Evolutionary conservation across 2,888 invertebrate genomes (phyloP).

Genomic region (Pammene aurita): DNA sequence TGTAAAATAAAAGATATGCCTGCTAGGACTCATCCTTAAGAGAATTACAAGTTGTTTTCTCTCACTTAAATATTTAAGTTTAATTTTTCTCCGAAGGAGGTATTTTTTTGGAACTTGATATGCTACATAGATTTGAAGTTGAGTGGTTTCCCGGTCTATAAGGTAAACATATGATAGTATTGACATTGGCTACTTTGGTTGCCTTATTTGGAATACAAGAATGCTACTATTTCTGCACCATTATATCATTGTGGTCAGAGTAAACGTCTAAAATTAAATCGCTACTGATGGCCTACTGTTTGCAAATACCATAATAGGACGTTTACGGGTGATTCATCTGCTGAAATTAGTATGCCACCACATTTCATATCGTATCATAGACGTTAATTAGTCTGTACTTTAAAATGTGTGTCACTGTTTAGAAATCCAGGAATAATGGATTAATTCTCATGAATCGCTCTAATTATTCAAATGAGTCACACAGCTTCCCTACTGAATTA

Average conservation of each 20-base stretch:
- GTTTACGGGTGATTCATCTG: conserved; percentile 23
- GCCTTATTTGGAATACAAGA: conserved; percentile 11
- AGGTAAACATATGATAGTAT: background rate
- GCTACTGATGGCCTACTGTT: conserved; percentile 28
- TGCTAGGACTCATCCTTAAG: no score
- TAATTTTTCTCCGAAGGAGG: no score
- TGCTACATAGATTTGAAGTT: no score
- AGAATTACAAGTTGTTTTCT: no score
- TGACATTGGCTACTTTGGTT: background rate
- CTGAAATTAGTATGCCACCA: conserved; percentile 32
- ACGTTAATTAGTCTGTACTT: conserved; percentile 28
- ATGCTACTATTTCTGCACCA: conserved; percentile 24
- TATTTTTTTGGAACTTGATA: no score
- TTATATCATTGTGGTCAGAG: conserved; percentile 34
- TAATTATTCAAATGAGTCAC: conserved; percentile 36
- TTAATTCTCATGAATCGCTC: conserved; percentile 33
- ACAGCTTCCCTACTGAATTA: conserved; percentile 27
- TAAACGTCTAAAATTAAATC: conserved; percentile 27
- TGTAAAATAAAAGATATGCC: no score
- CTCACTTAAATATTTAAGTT: no score
- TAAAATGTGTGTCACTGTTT: conserved; percentile 34
- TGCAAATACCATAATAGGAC: conserved; percentile 12
- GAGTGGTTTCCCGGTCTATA: no score
- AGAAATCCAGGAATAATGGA: conserved; percentile 37
- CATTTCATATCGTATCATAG: conserved; percentile 26